phyloP scores from a whole-genome alignment of 2,888 invertebrate genomes.

The Acronicta leporina region DNA sequence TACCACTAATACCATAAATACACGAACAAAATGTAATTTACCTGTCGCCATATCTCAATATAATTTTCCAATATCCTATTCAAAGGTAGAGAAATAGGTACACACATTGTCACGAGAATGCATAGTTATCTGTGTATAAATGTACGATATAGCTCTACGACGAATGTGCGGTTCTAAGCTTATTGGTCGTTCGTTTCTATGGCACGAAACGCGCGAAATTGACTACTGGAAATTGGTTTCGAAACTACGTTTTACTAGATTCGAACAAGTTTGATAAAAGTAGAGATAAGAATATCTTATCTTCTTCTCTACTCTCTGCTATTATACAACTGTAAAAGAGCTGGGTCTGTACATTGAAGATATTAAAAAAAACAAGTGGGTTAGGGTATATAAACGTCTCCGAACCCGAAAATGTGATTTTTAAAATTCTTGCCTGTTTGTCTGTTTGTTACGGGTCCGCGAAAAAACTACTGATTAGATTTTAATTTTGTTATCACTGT shows the following conservation, averaged over 20 bases:
- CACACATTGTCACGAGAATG: constrained; percentile 46
- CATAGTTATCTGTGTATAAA: constrained; percentile 34
- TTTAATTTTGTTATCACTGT: too few relatives aligned
- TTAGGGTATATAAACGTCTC: too few relatives aligned
- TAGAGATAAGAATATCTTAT: background rate
- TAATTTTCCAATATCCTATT: constrained; percentile 63
- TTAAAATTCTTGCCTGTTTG: too few relatives aligned
- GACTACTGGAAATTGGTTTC: constrained; percentile 51
- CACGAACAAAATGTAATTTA: constrained; percentile 40
- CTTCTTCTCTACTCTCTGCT: too few relatives aligned
- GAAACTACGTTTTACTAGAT: constrained; percentile 37
- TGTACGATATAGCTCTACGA: constrained; percentile 27
- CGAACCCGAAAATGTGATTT: too few relatives aligned
- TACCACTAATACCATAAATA: constrained; percentile 55
- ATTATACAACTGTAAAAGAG: too few relatives aligned
- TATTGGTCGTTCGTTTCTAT: constrained; percentile 56
- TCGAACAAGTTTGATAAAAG: constrained; percentile 13
- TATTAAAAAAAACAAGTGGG: too few relatives aligned
- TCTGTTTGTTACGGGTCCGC: too few relatives aligned
- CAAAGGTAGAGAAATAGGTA: constrained; percentile 40
- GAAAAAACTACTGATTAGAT: too few relatives aligned
- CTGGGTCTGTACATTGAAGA: too few relatives aligned
- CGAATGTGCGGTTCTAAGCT: constrained; percentile 45
- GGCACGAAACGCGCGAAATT: constrained; percentile 53
- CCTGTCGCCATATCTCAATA: constrained; percentile 58